A percentile compares a stretch with the other conserved stretches of the same genome.
phyloP scores from a whole-genome alignment of 2,797 vertebrate species.

The Enteromius treurensis region DNA sequence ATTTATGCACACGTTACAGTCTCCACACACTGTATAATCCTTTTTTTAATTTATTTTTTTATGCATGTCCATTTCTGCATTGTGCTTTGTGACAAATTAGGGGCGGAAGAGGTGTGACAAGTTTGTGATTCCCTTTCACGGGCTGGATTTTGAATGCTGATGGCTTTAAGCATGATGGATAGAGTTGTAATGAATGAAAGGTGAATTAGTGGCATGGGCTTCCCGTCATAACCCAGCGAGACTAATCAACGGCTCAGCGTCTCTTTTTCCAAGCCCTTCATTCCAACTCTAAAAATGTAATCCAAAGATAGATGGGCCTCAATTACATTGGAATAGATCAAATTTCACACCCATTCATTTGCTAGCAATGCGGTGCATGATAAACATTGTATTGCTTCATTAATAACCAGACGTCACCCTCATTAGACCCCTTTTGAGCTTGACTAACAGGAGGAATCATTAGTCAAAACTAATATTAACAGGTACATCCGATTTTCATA shows the following conservation, averaged over 20 bases:
- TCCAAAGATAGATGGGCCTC: conserved; percentile 57
- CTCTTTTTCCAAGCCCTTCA: conserved; percentile 45
- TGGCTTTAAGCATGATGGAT: conserved; percentile 52
- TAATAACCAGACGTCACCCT: conserved; percentile 61
- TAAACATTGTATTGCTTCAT: conserved; percentile 64
- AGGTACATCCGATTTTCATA: conserved; percentile 65
- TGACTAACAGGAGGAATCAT: conserved; percentile 61
- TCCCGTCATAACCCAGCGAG: conserved; percentile 40
- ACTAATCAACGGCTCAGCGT: conserved; percentile 50
- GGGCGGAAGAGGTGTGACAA: conserved; percentile 36
- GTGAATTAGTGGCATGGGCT: conserved; percentile 48
- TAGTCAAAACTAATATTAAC: conserved; percentile 66
- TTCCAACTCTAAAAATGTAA: conserved; percentile 50
- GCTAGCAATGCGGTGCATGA: conserved; percentile 55
- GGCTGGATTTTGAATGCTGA: conserved; percentile 50
- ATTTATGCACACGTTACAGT: background rate
- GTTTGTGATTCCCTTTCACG: conserved; percentile 55
- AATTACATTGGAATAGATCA: conserved; percentile 64
- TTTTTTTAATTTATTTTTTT: background rate
- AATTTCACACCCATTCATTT: conserved; percentile 63
- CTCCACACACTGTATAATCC: background rate
- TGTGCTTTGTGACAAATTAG: conserved; percentile 37
- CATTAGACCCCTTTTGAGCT: conserved; percentile 59
- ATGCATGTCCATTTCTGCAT: conserved; percentile 23
- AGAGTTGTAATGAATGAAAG: conserved; percentile 57